A percentile compares a stretch with the other conserved stretches of the same genome.
Evolutionary conservation across 2,113 vertebrate species (phyloP).

Genomic region (Sinocyclocheilus rhinocerous): DNA sequence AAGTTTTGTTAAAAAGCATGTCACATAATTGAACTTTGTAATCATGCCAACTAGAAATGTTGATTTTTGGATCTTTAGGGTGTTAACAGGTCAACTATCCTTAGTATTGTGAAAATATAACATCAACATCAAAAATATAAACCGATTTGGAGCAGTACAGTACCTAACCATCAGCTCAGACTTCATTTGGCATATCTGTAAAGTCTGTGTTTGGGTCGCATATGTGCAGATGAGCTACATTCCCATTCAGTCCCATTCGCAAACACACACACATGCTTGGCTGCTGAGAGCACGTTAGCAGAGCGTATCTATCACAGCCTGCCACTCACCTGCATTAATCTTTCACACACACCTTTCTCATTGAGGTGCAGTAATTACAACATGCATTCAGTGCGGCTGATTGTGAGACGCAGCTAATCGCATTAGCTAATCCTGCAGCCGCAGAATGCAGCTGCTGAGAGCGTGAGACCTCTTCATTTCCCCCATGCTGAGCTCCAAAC

Average conservation of each 20-base stretch:
- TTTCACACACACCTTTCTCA: slow-evolving; percentile 66
- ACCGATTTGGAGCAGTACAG: not conserved
- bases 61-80: not conserved
- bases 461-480: slow-evolving; percentile 52
- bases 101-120: not conserved
- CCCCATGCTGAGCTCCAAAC: slow-evolving; percentile 6
- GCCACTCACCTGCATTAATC: slow-evolving; percentile 63
- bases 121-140: not conserved
- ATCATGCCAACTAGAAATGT: not conserved
- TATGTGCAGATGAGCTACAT: not conserved
- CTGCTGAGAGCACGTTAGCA: slow-evolving; percentile 19
- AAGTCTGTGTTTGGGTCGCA: not conserved
- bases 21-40: not conserved
- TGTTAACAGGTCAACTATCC: not conserved
- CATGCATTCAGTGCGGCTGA: slow-evolving; percentile 61
- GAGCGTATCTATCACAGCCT: slow-evolving; percentile 47
- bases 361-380: slow-evolving; percentile 66
- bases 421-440: slow-evolving; percentile 70
- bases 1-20: not conserved
- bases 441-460: slow-evolving; percentile 45
- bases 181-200: not conserved
- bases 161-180: not conserved
- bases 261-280: slow-evolving; percentile 35
- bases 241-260: not conserved
- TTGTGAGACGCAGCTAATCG: slow-evolving; percentile 66